These are phyloP conservation scores for Percina caprodes DNA, from an alignment of 2,113 vertebrate genomes.

Conservation along the genomic window DNA sequence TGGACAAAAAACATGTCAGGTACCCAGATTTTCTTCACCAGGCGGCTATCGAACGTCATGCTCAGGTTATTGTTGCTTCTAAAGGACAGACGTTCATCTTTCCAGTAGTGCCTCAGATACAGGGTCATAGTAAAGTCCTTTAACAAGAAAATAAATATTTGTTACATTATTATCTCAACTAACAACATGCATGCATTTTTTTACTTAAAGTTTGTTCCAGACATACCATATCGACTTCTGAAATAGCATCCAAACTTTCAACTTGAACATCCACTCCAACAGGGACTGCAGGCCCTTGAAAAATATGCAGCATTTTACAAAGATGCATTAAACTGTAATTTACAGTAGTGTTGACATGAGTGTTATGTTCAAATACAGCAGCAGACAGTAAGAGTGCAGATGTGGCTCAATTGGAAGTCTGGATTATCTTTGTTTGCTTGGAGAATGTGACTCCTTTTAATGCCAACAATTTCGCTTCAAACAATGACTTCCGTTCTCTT, in stretches of 20 bases:
- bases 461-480: slow-evolving; percentile 22
- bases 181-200: not conserved
- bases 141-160: not conserved
- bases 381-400: not conserved
- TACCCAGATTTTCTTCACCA: slow-evolving; percentile 97
- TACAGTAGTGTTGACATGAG: not conserved
- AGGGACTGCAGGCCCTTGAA: slow-evolving; percentile 80
- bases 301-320: slow-evolving; percentile 7
- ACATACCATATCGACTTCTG: slow-evolving; percentile 81
- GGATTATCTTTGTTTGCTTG: slow-evolving; percentile 42
- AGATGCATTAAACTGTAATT: not conserved
- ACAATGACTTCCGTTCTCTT: slow-evolving; percentile 42
- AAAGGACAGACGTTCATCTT: slow-evolving; percentile 91
- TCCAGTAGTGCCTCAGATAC: slow-evolving; percentile 95
- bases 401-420: not conserved
- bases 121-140: slow-evolving; percentile 97
- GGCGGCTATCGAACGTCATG: slow-evolving; percentile 94
- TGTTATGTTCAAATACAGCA: too few relatives aligned
- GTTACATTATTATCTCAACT: not conserved
- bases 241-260: slow-evolving; percentile 83
- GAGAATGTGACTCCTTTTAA: slow-evolving; percentile 47
- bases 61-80: slow-evolving; percentile 93
- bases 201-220: too few relatives aligned
- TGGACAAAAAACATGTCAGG: slow-evolving; percentile 97
- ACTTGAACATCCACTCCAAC: slow-evolving; percentile 86